Percentiles rank a stretch among this genome's conserved stretches.
phyloP scores from a whole-genome alignment of 2,113 vertebrate species.

The Ameiurus melas region DNA sequence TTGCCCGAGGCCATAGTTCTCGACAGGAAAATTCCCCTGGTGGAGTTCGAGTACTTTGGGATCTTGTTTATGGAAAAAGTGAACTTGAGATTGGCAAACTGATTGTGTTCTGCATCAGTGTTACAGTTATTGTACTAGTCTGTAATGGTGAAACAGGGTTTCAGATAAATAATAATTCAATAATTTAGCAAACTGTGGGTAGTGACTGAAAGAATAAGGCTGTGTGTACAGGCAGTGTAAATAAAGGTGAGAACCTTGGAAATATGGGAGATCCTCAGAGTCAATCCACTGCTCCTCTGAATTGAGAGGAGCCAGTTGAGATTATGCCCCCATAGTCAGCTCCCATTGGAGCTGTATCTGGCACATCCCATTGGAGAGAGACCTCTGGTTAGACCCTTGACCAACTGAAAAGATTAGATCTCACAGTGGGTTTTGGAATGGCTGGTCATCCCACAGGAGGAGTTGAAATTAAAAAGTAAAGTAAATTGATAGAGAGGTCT shows the following conservation, averaged over 20 bases:
- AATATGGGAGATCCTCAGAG: not conserved
- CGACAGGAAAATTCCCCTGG: not conserved
- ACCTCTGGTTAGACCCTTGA: not conserved
- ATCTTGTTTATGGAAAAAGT: not conserved
- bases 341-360: not conserved
- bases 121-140: not conserved
- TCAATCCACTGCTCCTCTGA: not conserved
- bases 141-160: not conserved
- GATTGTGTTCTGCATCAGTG: not conserved
- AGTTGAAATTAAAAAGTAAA: not conserved
- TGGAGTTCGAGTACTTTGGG: not conserved
- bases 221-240: not conserved
- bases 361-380: not conserved
- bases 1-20: not conserved
- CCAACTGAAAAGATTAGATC: not conserved
- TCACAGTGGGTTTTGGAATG: not conserved
- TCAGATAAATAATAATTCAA: too few species aligned
- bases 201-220: not conserved
- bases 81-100: not conserved
- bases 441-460: not conserved
- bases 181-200: not conserved
- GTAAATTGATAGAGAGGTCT: not conserved
- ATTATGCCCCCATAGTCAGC: not conserved
- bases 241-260: not conserved
- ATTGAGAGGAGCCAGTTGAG: not conserved